These are phyloP conservation scores for Bradypus variegatus DNA, from an alignment of 2,797 vertebrate species.

Conservation along the genomic window DNA sequence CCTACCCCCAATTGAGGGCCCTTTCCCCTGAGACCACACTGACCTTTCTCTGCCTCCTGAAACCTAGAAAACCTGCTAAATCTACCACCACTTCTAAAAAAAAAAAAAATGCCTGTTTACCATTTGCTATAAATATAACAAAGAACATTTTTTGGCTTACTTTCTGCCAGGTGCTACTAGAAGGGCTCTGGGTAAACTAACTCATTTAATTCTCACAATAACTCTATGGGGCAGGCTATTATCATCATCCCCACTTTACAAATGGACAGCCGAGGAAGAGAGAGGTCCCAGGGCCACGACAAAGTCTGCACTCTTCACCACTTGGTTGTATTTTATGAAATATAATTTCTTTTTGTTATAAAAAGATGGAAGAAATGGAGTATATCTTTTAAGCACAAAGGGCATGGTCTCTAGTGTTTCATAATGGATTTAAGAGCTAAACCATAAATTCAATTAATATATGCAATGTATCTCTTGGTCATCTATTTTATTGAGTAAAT, in stretches of 20 bases:
- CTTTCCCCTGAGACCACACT: not conserved
- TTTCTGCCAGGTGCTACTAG: not conserved
- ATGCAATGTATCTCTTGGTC: not conserved
- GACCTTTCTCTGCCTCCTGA: not conserved
- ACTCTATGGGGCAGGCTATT: not conserved
- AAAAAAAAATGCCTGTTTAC: not conserved
- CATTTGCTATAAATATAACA: not conserved
- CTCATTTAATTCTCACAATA: not conserved
- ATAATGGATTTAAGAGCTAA: not conserved
- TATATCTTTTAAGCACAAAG: not conserved
- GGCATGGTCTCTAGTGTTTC: not conserved
- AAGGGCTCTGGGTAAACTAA: not conserved
- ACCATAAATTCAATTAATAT: not conserved
- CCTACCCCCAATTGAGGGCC: not conserved
- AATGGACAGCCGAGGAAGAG: not conserved
- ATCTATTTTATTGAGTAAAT: not conserved
- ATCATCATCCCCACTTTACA: not conserved
- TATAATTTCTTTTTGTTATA: constrained; percentile 30
- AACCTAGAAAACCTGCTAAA: not conserved
- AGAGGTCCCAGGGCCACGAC: not conserved
- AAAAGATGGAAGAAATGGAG: not conserved
- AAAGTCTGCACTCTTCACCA: not conserved
- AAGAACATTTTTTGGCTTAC: not conserved
- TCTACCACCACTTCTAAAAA: not conserved
- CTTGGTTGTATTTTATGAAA: not conserved